Evolutionary conservation across 2,797 vertebrate species (phyloP), one percentile per base, ranked within the genome.

Genomic region (Sebastes itinus): DNA sequence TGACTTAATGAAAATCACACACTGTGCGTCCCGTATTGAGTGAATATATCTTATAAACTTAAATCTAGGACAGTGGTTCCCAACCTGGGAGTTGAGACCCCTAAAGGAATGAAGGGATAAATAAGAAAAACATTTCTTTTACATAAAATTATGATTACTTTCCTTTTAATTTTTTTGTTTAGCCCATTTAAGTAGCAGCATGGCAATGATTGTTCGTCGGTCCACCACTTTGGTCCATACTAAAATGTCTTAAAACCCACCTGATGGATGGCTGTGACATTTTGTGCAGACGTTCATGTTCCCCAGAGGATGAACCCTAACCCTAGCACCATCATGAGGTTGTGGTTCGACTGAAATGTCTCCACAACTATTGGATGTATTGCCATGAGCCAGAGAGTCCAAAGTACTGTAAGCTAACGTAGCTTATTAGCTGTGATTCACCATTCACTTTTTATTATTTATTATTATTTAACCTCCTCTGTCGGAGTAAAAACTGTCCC

Each of bases 391-490:
- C 42, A 46, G 42, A 46, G 6, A 46, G 42, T 46, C 14, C 6
- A 0, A 42, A 46, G 6, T 18, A 46, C 0, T 46, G 38, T 5
- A 46, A 46, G 42, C 42, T 46, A 7, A 42, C 14, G 38, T 42
- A 42, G 13, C 38, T 16, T 14, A 3, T 3, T 18, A 46, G 3
- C 16, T 46, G 1, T 46, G 16, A 42, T 0, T 0, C 14, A 42
- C 38, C 14, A 42, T 42, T 46, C 42, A 46, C 14, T 46, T 46
- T 46, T 0, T 46, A 18, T 46, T 46, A 46, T 46, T 18, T 46
- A 3, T 18, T 46, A 46, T 46, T 46, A 46, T 46, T 46, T 46
- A 46, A 18, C 42, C 16, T 18, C 42, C 42, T 18, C 42, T 46
- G 42, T 46, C 42, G 14, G 42, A 46, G 42, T 46, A 18, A 46